phyloP scores from a whole-genome alignment of 2,113 vertebrate genomes.

The Acinonyx jubatus region DNA sequence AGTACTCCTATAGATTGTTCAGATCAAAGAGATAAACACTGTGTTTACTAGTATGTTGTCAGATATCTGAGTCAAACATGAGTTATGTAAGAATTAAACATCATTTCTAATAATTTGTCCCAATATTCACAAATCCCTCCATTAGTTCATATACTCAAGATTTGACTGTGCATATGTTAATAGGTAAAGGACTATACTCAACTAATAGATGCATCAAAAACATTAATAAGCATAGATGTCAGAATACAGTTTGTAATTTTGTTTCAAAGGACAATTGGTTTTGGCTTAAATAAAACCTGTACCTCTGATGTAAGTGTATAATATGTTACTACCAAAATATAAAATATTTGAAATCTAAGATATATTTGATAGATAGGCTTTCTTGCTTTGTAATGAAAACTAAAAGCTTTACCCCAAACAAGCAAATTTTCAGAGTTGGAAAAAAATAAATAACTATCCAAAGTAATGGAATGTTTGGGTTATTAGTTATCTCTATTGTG shows the following conservation, averaged over 20 bases:
- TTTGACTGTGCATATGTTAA: slow-evolving; percentile 61
- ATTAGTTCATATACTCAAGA: slow-evolving; percentile 55
- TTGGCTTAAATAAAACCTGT: slow-evolving; percentile 12
- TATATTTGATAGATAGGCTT: neutral
- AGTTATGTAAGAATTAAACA: slow-evolving; percentile 50
- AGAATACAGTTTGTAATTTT: slow-evolving; percentile 58
- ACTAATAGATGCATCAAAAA: slow-evolving; percentile 58
- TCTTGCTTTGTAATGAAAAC: slow-evolving; percentile 25
- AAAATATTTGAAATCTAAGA: slow-evolving; percentile 36
- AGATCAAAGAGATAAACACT: neutral
- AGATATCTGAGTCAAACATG: neutral
- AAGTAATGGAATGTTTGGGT: neutral
- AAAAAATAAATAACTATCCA: neutral
- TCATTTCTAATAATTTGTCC: slow-evolving; percentile 43
- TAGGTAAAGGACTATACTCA: slow-evolving; percentile 25
- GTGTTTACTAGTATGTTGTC: slow-evolving; percentile 4
- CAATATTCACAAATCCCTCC: slow-evolving; percentile 52
- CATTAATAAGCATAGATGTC: slow-evolving; percentile 59
- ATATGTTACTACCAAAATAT: neutral
- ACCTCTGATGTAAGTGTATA: neutral
- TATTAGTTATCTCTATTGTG: neutral
- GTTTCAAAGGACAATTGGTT: slow-evolving; percentile 6
- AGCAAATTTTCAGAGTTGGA: neutral
- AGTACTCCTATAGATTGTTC: neutral
- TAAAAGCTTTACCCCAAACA: slow-evolving; percentile 19